A percentile compares a stretch with the other conserved stretches of the same genome.
These are phyloP conservation scores for Mesocricetus auratus DNA, from an alignment of 2,113 vertebrate species.

Conservation along the genomic window DNA sequence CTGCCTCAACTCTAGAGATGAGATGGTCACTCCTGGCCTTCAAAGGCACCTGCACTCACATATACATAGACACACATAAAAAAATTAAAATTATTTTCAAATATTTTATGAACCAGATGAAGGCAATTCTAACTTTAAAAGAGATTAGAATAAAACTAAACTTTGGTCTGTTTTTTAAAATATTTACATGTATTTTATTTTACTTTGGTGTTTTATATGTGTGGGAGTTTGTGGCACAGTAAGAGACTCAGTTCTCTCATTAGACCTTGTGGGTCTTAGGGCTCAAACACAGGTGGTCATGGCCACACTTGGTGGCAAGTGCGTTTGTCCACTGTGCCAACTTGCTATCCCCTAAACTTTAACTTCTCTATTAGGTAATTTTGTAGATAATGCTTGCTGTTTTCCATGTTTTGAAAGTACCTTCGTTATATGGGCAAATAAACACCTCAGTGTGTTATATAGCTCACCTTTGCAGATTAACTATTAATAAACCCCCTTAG, in stretches of 20 bases:
- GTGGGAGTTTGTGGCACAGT: neutral
- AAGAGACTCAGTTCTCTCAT: neutral
- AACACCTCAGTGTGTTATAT: neutral
- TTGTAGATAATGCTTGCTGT: neutral
- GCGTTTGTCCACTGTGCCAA: neutral
- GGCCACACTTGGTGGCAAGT: no score
- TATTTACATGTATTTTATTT: neutral
- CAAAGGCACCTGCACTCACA: neutral
- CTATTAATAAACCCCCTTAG: conserved; percentile 8
- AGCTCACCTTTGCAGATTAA: neutral
- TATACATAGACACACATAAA: neutral
- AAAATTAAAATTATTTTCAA: conserved; percentile 40
- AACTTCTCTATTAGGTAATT: conserved; percentile 19
- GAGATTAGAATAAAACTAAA: conserved; percentile 38
- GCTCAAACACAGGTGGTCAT: neutral
- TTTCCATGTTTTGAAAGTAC: conserved; percentile 16
- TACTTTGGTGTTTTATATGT: no score
- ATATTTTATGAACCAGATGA: neutral
- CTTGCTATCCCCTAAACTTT: neutral
- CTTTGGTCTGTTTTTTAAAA: neutral
- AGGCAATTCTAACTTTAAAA: conserved; percentile 19
- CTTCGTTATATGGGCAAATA: neutral
- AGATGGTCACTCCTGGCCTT: neutral
- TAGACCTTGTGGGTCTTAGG: neutral
- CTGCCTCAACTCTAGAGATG: neutral